phyloP scores from a whole-genome alignment of 2,888 invertebrate species.

The Ceriagrion tenellum region DNA sequence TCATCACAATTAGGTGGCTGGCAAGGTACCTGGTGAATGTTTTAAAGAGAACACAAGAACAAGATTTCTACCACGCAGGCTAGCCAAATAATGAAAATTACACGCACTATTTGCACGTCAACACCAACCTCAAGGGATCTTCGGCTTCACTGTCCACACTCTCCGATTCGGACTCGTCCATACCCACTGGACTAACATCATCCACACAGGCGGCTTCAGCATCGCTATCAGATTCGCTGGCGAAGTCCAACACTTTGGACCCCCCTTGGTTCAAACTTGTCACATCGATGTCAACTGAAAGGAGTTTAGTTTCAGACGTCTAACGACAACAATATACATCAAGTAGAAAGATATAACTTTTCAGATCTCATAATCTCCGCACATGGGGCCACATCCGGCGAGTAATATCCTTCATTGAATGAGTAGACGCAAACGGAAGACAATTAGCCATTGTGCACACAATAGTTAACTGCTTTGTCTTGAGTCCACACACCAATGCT shows the following conservation, averaged over 20 bases:
- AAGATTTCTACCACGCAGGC: no score
- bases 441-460: not conserved
- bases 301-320: conserved; percentile 20
- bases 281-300: conserved; percentile 81
- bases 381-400: conserved; percentile 63
- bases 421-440: not conserved
- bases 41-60: no score
- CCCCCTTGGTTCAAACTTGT: conserved; percentile 79
- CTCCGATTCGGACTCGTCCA: conserved; percentile 87
- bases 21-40: no score
- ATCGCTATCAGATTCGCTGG: conserved; percentile 88
- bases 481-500: not conserved
- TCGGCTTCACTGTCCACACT: conserved; percentile 88
- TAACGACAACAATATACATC: not conserved
- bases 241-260: conserved; percentile 84
- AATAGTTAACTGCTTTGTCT: not conserved
- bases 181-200: conserved; percentile 83
- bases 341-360: rapidly evolving
- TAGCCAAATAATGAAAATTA: no score
- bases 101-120: no score
- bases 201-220: conserved; percentile 82
- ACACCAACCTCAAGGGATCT: conserved; percentile 85
- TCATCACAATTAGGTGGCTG: no score
- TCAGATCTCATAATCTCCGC: conserved; percentile 69
- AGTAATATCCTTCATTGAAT: not conserved